Conservation (phyloP, 2,113 vertebrate species). For the Nycticorax nycticorax region DNA sequence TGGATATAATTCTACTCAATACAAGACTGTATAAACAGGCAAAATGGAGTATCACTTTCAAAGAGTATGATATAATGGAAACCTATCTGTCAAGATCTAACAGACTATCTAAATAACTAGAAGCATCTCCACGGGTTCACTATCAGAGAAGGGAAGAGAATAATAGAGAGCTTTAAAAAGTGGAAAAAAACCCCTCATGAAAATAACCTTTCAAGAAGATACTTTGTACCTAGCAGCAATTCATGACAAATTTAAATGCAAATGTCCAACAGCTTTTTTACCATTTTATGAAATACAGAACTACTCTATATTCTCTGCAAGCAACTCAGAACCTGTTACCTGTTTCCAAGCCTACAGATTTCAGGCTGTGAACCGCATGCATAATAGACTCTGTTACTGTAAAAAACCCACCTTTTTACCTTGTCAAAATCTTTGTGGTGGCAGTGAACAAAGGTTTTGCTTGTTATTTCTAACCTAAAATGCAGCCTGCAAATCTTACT, state of each 20-base stretch:
- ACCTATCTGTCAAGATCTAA: background rate
- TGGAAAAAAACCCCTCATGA: background rate
- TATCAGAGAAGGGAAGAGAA: background rate
- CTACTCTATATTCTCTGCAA: constrained; percentile 8
- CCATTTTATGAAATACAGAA: background rate
- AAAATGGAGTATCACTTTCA: background rate
- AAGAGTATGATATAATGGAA: background rate
- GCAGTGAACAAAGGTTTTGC: background rate
- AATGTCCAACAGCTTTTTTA: constrained; percentile 15
- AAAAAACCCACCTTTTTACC: background rate
- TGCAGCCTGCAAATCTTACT: background rate
- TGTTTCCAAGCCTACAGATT: background rate
- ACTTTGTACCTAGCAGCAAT: background rate
- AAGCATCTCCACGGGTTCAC: background rate
- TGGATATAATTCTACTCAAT: background rate
- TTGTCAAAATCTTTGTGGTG: background rate
- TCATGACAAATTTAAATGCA: constrained; percentile 40
- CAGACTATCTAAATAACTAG: background rate
- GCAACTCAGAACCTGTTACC: constrained; percentile 11
- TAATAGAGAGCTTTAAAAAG: background rate
- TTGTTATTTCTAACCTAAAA: background rate
- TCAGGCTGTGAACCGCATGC: background rate
- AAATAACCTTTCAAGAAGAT: constrained; percentile 24
- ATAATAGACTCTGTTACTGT: background rate
- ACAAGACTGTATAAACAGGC: background rate